Evolutionary conservation across 2,797 vertebrate genomes (phyloP).

Genomic region (Choloepus didactylus): DNA sequence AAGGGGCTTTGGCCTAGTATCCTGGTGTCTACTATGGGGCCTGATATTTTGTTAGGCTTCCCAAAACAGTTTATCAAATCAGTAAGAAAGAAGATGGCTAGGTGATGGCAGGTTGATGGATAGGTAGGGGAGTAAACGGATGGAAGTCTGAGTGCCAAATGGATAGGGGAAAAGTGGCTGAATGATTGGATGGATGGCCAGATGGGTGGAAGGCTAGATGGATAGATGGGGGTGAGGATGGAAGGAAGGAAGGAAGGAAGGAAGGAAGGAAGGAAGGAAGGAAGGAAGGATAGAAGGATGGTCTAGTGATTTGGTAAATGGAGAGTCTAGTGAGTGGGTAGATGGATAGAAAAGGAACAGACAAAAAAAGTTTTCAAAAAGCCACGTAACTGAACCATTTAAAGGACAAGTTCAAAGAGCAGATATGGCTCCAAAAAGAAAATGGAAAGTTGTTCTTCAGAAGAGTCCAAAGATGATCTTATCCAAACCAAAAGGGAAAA

Average conservation of each 20-base stretch:
- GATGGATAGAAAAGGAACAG: background rate
- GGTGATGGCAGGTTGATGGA: background rate
- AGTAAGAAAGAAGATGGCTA: background rate
- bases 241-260: background rate
- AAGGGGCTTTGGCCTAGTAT: background rate
- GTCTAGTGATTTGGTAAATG: no score
- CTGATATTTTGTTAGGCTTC: background rate
- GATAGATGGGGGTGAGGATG: background rate
- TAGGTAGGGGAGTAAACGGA: background rate
- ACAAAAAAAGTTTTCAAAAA: background rate
- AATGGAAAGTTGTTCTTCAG: background rate
- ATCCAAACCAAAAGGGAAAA: background rate
- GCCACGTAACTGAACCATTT: slow-evolving; percentile 16
- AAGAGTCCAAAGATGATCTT: background rate
- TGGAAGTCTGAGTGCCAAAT: background rate
- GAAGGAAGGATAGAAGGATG: background rate
- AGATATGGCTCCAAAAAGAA: background rate
- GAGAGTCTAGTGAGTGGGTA: background rate
- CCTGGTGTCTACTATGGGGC: background rate
- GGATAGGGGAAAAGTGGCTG: background rate
- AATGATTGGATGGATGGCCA: background rate
- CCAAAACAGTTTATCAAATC: background rate
- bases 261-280: background rate
- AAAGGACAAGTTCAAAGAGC: slow-evolving; percentile 20
- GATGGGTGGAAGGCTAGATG: background rate